Conservation (phyloP, 2,888 invertebrate species). For the Chouioia cunea region DNA sequence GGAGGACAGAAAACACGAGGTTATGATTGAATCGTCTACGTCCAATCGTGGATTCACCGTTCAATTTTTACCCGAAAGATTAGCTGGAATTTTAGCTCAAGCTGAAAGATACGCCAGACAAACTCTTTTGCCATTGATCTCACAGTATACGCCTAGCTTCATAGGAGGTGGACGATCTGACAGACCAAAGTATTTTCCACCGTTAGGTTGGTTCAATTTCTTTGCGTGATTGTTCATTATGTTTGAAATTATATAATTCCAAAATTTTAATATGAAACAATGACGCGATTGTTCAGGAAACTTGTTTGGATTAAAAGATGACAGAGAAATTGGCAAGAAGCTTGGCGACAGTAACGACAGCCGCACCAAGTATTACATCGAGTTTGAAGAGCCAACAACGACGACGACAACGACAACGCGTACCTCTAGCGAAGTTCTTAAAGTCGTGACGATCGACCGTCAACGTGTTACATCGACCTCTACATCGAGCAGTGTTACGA, state of each 20-base stretch:
- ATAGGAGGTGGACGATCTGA: slow-evolving; percentile 66
- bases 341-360: slow-evolving; percentile 35
- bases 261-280: neutral
- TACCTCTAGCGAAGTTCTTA: neutral
- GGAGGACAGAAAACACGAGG: slow-evolving; percentile 58
- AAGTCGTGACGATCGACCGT: neutral
- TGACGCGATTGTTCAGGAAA: slow-evolving; percentile 15
- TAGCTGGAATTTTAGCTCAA: slow-evolving; percentile 83
- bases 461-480: slow-evolving; percentile 3
- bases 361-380: slow-evolving; percentile 42
- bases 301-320: slow-evolving; percentile 30
- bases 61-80: slow-evolving; percentile 82
- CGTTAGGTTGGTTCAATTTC: slow-evolving; percentile 62
- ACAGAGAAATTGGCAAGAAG: slow-evolving; percentile 2
- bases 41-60: slow-evolving; percentile 72
- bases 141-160: slow-evolving; percentile 83
- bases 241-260: neutral
- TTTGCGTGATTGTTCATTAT: neutral
- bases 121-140: slow-evolving; percentile 81
- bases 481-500: neutral
- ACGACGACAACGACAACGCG: slow-evolving; percentile 13
- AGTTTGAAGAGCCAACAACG: slow-evolving; percentile 36
- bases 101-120: slow-evolving; percentile 86
- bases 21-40: slow-evolving; percentile 59
- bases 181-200: slow-evolving; percentile 76